Evolutionary conservation across 2,113 vertebrate species (phyloP).

Genomic region (Gasterosteus nipponicus): DNA sequence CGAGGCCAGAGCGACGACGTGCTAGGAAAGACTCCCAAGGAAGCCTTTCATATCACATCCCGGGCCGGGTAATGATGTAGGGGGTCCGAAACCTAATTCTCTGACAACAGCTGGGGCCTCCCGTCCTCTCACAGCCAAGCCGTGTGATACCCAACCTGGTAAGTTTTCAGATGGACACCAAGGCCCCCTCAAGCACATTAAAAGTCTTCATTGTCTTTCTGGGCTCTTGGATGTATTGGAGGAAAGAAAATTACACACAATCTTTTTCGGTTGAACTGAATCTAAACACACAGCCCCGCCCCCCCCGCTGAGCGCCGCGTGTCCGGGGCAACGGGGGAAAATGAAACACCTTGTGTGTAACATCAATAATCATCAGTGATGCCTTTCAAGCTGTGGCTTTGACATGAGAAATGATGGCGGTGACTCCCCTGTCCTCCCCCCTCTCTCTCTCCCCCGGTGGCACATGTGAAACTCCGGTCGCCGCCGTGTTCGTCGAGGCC

Average conservation of each 20-base stretch:
- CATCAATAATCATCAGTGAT: conserved; percentile 26
- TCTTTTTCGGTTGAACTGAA: conserved; percentile 27
- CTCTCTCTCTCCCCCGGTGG: not conserved
- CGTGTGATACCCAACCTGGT: conserved; percentile 39
- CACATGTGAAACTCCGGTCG: conserved; percentile 32
- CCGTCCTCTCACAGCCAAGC: conserved; percentile 60
- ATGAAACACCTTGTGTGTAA: conserved; percentile 24
- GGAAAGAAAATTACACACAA: conserved; percentile 25
- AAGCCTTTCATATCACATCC: conserved; percentile 62
- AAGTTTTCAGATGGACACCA: conserved; percentile 3
- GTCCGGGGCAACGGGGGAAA: conserved; percentile 2
- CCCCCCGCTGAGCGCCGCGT: not conserved
- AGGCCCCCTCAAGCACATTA: not conserved
- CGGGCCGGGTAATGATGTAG: conserved; percentile 49
- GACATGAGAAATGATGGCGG: conserved; percentile 25
- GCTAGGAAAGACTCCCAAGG: conserved; percentile 55
- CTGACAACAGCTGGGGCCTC: conserved; percentile 67
- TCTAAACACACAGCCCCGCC: not conserved
- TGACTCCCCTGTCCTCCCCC: conserved; percentile 12
- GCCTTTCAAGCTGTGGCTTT: conserved; percentile 28
- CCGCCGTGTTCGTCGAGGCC: conserved; percentile 25
- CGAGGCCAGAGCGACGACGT: conserved; percentile 59
- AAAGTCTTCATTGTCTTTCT: conserved; percentile 33
- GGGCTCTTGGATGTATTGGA: conserved; percentile 15
- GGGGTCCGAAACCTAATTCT: conserved; percentile 68